Evolutionary conservation across 2,888 invertebrate species (phyloP).

Genomic region (Boloria euphrosyne): DNA sequence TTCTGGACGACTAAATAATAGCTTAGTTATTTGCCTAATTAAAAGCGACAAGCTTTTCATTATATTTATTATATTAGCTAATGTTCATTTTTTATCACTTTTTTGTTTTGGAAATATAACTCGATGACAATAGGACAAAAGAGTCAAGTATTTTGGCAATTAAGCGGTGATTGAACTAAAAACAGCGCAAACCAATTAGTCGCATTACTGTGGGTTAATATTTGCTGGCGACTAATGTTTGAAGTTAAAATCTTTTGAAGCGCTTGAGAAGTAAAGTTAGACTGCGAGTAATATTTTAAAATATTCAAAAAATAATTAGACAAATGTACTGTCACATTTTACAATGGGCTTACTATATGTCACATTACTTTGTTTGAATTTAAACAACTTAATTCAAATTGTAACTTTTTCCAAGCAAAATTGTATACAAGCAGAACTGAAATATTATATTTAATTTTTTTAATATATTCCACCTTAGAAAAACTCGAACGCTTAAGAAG

Average conservation of each 20-base stretch:
- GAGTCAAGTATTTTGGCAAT: slow-evolving; percentile 32
- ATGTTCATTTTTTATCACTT: neutral
- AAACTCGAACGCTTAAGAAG: neutral
- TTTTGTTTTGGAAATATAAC: neutral
- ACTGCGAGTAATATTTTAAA: no score
- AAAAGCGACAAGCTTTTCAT: neutral
- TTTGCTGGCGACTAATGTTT: slow-evolving; percentile 46
- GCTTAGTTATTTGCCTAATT: neutral
- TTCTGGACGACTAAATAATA: slow-evolving; percentile 14
- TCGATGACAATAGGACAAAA: slow-evolving; percentile 1
- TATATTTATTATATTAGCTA: neutral
- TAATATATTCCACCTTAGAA: neutral
- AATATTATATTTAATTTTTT: neutral
- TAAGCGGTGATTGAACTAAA: slow-evolving; percentile 30
- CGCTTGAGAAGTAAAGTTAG: slow-evolving; percentile 18
- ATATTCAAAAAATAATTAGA: no score
- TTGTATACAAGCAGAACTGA: neutral
- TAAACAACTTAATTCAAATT: no score
- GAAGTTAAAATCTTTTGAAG: slow-evolving; percentile 42
- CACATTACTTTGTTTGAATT: no score
- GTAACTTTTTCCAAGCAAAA: neutral
- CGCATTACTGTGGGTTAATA: slow-evolving; percentile 52
- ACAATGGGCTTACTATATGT: no score
- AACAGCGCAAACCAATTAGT: slow-evolving; percentile 54
- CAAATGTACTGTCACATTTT: no score